Conservation (phyloP, 2,888 invertebrate species). For the Campaea margaritaria region DNA sequence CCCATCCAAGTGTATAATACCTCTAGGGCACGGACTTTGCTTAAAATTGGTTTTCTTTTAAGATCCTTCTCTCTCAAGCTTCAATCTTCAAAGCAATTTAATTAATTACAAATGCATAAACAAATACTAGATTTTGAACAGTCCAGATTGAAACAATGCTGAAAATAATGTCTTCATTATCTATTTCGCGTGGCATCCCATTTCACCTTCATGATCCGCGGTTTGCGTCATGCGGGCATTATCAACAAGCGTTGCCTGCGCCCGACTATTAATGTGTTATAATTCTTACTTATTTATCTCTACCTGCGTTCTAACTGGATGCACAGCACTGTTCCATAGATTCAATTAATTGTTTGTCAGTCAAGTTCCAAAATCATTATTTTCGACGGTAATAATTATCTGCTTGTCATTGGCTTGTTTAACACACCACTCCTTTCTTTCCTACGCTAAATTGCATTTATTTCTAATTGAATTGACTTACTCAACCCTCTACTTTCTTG, state of each 20-base stretch:
- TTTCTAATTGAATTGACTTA: too few species aligned
- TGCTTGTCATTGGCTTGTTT: too few species aligned
- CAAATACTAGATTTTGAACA: not conserved
- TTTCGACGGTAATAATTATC: too few species aligned
- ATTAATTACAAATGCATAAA: not conserved
- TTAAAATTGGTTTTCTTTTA: too few species aligned
- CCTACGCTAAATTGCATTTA: too few species aligned
- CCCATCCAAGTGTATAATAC: too few species aligned
- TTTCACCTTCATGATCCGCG: slow-evolving; percentile 57
- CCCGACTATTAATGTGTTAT: slow-evolving; percentile 25
- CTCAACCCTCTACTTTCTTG: too few species aligned
- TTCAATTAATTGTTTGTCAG: not conserved
- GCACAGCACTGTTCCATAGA: slow-evolving; percentile 6
- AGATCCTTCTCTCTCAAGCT: too few species aligned
- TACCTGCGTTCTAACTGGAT: slow-evolving; percentile 23
- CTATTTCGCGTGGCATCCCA: slow-evolving; percentile 50
- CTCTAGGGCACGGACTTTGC: too few species aligned
- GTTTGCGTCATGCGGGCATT: slow-evolving; percentile 58
- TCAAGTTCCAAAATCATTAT: too few species aligned
- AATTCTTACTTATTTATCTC: slow-evolving; percentile 27
- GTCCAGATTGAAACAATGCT: slow-evolving; percentile 24
- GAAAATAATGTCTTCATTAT: slow-evolving; percentile 37
- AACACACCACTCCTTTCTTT: too few species aligned
- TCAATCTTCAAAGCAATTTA: not conserved
- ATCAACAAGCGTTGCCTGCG: slow-evolving; percentile 46